These are phyloP conservation scores for Brassicogethes aeneus DNA, from an alignment of 2,888 invertebrate genomes.

Conservation along the genomic window DNA sequence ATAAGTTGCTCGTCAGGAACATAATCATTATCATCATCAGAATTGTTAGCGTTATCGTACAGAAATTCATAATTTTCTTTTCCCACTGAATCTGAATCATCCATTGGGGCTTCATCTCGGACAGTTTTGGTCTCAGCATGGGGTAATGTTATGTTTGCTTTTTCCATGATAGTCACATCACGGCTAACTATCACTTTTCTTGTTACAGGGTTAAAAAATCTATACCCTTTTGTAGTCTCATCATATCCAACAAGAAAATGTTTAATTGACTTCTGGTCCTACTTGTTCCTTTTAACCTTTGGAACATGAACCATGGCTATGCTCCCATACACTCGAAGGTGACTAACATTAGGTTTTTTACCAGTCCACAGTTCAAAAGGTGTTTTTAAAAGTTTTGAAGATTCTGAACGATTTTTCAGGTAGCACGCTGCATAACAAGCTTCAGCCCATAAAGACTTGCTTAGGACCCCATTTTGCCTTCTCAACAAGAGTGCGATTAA, in stretches of 20 bases:
- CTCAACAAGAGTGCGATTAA: conserved; percentile 11
- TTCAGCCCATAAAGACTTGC: conserved; percentile 8
- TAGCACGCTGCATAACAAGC: conserved; percentile 1
- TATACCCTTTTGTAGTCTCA: conserved; percentile 16
- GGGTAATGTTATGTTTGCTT: too few species aligned
- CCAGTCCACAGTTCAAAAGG: conserved; percentile 7
- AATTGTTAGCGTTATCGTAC: too few species aligned
- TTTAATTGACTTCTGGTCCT: conserved; percentile 13
- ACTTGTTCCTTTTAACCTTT: conserved; percentile 15
- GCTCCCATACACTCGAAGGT: conserved; percentile 13
- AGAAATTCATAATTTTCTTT: too few species aligned
- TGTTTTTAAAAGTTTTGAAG: conserved; percentile 1
- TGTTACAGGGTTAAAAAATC: conserved; percentile 8
- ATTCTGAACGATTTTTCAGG: conserved; percentile 1
- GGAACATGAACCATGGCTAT: conserved; percentile 12
- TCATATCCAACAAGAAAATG: conserved; percentile 16
- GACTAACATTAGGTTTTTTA: conserved; percentile 14
- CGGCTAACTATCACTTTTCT: conserved; percentile 3
- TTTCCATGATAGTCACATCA: neutral
- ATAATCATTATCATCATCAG: too few species aligned
- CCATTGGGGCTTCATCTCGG: too few species aligned
- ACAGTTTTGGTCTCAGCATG: too few species aligned
- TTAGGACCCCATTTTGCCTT: conserved; percentile 1
- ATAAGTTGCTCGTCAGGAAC: too few species aligned
- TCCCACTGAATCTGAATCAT: too few species aligned